Base-by-base conservation (phyloP, 1,140 invertebrate genomes). In the Zaprionus capensis region DNA sequence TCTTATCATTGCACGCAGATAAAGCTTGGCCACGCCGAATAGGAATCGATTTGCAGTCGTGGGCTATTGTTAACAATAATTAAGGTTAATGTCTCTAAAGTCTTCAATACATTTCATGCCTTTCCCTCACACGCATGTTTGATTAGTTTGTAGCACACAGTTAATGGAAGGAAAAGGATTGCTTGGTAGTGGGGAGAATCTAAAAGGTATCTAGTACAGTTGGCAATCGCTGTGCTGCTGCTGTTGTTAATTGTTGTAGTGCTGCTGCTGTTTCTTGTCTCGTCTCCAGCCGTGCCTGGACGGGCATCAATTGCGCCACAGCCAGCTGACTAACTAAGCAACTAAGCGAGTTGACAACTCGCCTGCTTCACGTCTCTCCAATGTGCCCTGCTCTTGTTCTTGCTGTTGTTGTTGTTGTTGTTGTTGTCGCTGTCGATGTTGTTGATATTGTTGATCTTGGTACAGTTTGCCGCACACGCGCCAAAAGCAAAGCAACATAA, bases 401-500 rank as follows among this genome's bases (percentile, higher is more conserved):
- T 57, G 34, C n/a, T 55, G 49, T 57, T 57, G 34, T n/a, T 55
- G 49, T 74, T 38, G 55, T 49, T 34, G 38, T 67, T 59, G 63
- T 72, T 49, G 61, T 57, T 71, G 59, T 64, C 38, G 53, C 36
- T 46, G 64, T 28, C 51, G 58, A 44, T 68, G 76, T 46, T 64
- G 75, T 62, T 26, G 51, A 53, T 68, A 70, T 46, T 71, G 59
- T 76, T 79, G 76, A 85, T 81, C 68, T 78, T 61, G 82, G 81
- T 83, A 83, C 81, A 84, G 81, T 83, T 82, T 78, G 67, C 64
- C 70, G 78, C 78, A 82, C 82, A 82, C 82, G 82, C 82, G 82
- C 82, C 82, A 85, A 81, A 81, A 71, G 70, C 78, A 65, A 62
- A 81, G 69, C 81, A 80, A 84, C 73, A 68, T 71, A 77, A 81